Conservation (phyloP, 2,888 invertebrate species). For the Apamea crenata region DNA sequence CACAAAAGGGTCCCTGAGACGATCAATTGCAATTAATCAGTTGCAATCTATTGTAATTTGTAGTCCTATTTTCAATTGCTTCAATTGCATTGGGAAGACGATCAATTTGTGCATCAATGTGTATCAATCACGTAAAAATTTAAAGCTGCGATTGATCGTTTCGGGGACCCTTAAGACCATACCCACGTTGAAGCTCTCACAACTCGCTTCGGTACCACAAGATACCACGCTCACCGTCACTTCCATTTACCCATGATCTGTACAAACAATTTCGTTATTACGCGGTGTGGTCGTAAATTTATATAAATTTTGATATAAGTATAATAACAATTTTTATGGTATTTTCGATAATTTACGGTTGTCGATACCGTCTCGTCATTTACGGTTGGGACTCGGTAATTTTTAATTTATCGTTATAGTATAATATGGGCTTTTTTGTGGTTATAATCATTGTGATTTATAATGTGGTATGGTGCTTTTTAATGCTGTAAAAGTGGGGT, state of each 20-base stretch:
- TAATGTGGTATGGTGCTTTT: slow-evolving; percentile 15
- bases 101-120: not conserved
- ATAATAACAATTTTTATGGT: slow-evolving; percentile 62
- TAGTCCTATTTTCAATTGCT: not conserved
- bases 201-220: not conserved
- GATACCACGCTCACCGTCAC: slow-evolving; percentile 7
- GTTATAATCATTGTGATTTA: slow-evolving; percentile 43
- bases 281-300: slow-evolving; percentile 55
- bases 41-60: not conserved
- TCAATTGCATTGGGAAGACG: not conserved
- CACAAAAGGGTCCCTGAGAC: not conserved
- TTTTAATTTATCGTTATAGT: slow-evolving; percentile 58
- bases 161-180: not conserved
- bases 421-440: slow-evolving; percentile 36
- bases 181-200: too few species aligned
- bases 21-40: not conserved
- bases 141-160: not conserved
- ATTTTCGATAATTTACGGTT: slow-evolving; percentile 59
- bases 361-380: slow-evolving; percentile 57
- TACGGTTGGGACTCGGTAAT: slow-evolving; percentile 44
- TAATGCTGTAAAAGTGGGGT: not conserved
- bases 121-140: not conserved
- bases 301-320: slow-evolving; percentile 63
- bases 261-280: slow-evolving; percentile 38
- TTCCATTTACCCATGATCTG: slow-evolving; percentile 34